Evolutionary conservation across 1,140 invertebrate species (phyloP), one percentile per base, ranked within the genome.

Genomic region (Drosophila nasuta): DNA sequence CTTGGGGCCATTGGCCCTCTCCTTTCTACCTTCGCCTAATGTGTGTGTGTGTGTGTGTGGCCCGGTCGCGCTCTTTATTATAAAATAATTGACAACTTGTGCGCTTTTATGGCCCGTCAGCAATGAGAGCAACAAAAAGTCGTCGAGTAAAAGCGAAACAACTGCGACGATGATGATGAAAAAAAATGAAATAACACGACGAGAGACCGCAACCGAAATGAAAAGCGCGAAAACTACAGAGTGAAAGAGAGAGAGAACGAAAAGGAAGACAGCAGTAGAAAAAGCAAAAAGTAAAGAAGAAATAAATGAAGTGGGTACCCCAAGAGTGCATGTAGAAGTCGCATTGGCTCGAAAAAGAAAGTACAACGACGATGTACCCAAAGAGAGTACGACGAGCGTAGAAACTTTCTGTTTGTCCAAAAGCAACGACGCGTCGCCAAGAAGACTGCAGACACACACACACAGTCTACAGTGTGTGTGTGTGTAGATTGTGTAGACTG

Each of bases 51-150:
- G 33, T 33, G 33, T 33, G 56, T 69, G 57, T 43, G 58, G 58
- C 38, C 67, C 58, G 17, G 35, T 35, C 56, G 35, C 48, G 41
- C 65, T 69, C 73, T 82, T 86, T 74, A 77, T 88, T 86, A 79
- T 88, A 86, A 86, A 86, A 79, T 88, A 86, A 86, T 86, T 88
- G 83, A 88, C 76, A 86, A 87, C 79, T 75, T 76, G 66, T 65
- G 68, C 41, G 68, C 73, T 66, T 78, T 70, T 66, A 77, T 66
- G 70, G 69, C 33, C 38, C 68, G 64, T 72, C 77, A 77, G 82
- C 68, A 73, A 82, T 75, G 58, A 75, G 72, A 88, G 17, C 54
- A 73, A 64, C 51, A 46, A 75, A 63, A 62, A 66, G 49, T 66
- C 62, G 66, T 79, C 80, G 79, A 67, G 72, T 67, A 71, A 82